Evolutionary conservation across 2,797 vertebrate genomes (phyloP).

Genomic region (Parauchenoglanis ngamensis): DNA sequence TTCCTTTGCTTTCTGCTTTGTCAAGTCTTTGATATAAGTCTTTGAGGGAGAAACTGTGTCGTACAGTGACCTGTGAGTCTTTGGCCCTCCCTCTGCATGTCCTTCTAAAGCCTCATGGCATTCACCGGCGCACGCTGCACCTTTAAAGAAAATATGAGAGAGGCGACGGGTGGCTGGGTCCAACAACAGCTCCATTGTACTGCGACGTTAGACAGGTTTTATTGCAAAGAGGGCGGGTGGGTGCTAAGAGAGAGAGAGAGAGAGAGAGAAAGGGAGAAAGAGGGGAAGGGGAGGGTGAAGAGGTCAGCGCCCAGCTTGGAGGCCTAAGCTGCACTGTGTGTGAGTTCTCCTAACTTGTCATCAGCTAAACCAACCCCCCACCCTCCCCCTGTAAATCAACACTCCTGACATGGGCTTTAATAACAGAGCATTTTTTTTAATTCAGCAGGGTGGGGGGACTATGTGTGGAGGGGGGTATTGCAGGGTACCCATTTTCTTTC

Average conservation of each 20-base stretch:
- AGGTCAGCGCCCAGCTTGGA: conserved; percentile 82
- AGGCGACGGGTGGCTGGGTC: conserved; percentile 67
- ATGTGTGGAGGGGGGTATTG: conserved; percentile 5
- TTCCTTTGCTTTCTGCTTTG: conserved; percentile 43
- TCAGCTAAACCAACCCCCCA: conserved; percentile 64
- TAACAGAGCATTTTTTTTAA: conserved; percentile 82
- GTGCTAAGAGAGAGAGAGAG: conserved; percentile 61
- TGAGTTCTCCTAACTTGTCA: conserved; percentile 82
- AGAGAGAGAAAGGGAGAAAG: conserved; percentile 69
- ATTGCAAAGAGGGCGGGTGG: conserved; percentile 61
- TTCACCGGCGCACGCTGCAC: conserved; percentile 78
- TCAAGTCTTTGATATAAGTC: conserved; percentile 20
- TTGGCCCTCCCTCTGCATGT: conserved; percentile 20
- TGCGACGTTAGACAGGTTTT: conserved; percentile 81
- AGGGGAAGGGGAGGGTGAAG: conserved; percentile 75
- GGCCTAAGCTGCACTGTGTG: conserved; percentile 73
- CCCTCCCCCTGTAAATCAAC: conserved; percentile 78
- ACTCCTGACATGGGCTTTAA: conserved; percentile 79
- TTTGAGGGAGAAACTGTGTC: conserved; percentile 17
- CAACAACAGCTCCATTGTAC: conserved; percentile 83
- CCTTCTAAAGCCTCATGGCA: conserved; percentile 69
- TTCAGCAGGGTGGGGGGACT: conserved; percentile 66
- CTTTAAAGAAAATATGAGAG: conserved; percentile 83
- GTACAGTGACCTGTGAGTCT: conserved; percentile 32
- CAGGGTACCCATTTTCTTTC: conserved; percentile 31